A percentile compares a stretch with the other conserved stretches of the same genome.
Evolutionary conservation across 92 coral and sea anemone genomes (phyloP).

Genomic region (Bergia puertoricense): DNA sequence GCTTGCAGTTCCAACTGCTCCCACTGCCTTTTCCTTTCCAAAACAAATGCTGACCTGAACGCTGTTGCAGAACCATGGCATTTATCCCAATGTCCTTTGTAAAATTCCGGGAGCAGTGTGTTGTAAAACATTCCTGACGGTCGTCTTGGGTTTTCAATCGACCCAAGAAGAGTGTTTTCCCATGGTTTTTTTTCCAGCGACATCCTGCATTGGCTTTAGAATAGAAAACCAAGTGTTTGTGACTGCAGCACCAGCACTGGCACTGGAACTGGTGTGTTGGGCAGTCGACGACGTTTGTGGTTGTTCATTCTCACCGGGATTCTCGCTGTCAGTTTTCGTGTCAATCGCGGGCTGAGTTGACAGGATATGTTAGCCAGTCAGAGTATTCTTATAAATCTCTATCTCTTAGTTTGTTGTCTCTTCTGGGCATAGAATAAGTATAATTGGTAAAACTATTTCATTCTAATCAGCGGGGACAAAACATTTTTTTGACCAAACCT

Average conservation of each 20-base stretch:
- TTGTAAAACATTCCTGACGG: conserved; percentile 5
- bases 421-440: too few relatives aligned
- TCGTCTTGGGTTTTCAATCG: conserved; percentile 19
- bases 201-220: background rate
- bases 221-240: conserved; percentile 8
- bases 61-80: background rate
- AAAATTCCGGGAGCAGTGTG: conserved; percentile 1
- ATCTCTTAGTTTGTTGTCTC: too few relatives aligned
- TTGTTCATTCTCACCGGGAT: too few relatives aligned
- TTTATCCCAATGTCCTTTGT: conserved; percentile 4
- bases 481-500: too few relatives aligned
- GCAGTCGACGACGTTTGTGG: background rate
- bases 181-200: too few relatives aligned
- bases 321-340: too few relatives aligned
- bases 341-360: too few relatives aligned
- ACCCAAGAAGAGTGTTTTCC: conserved; percentile 15
- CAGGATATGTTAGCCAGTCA: too few relatives aligned
- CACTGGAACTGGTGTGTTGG: conserved; percentile 9
- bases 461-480: too few relatives aligned
- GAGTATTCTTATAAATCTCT: too few relatives aligned
- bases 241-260: conserved; percentile 17
- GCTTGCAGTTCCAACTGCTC: background rate
- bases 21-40: background rate
- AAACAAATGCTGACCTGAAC: background rate
- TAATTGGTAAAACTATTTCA: too few relatives aligned